Percentiles rank a stretch among this genome's conserved stretches.
Evolutionary conservation across 35 echinoderm and acorn worm species (phyloP).

Genomic region (Ophiothrix spiculata): DNA sequence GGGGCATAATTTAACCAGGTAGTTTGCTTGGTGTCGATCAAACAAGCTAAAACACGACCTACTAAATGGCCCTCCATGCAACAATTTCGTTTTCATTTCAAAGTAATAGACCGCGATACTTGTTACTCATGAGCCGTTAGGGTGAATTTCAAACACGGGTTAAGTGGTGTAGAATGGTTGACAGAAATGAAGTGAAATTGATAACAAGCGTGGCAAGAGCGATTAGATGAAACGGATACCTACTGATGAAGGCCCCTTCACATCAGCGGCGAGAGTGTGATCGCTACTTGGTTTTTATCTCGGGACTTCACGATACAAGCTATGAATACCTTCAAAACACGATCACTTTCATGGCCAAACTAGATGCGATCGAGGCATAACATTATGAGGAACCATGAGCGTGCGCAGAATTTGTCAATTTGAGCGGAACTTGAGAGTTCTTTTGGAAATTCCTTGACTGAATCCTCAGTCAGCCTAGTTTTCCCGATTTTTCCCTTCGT

Average conservation of each 20-base stretch:
- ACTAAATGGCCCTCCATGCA: slow-evolving; percentile 4
- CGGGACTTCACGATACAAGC: no score
- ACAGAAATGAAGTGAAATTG: not conserved
- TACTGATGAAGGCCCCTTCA: not conserved
- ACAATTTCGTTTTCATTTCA: not conserved
- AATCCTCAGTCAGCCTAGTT: no score
- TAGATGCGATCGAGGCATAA: no score
- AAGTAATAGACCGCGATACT: not conserved
- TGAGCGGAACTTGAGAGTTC: no score
- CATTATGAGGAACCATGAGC: no score
- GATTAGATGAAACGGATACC: not conserved
- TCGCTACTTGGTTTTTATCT: no score
- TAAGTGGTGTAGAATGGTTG: not conserved
- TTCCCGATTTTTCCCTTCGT: no score
- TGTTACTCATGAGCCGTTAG: not conserved
- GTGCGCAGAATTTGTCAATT: no score
- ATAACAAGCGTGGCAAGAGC: not conserved
- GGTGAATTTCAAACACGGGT: not conserved
- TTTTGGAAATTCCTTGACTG: no score
- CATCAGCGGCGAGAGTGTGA: not conserved
- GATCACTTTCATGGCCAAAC: no score
- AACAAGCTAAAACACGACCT: not conserved
- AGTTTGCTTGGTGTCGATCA: not conserved
- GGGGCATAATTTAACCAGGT: not conserved
- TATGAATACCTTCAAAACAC: no score